Evolutionary conservation across 2,888 invertebrate genomes (phyloP).

Genomic region (Dasypogon diadema): DNA sequence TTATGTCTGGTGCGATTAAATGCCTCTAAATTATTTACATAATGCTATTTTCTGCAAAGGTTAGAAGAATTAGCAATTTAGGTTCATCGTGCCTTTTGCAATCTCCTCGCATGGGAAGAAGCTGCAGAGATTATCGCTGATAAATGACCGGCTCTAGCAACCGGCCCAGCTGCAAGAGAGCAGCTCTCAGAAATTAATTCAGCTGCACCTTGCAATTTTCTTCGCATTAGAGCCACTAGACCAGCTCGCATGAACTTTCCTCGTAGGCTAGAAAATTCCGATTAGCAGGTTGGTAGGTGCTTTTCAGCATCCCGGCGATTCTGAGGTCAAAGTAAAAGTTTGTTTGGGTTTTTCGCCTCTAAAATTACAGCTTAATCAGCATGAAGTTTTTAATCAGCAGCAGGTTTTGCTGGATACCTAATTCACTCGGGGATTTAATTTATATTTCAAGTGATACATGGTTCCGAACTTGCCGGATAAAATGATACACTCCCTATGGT

Average conservation of each 20-base stretch:
- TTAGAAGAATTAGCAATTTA: constrained; percentile 48
- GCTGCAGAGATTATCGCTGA: constrained; percentile 42
- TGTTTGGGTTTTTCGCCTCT: constrained; percentile 42
- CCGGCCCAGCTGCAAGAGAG: constrained; percentile 31
- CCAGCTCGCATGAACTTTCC: constrained; percentile 36
- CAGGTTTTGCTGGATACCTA: not conserved
- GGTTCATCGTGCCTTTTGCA: constrained; percentile 46
- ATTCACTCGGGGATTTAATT: not conserved
- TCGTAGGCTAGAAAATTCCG: constrained; percentile 42
- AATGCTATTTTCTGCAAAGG: constrained; percentile 37
- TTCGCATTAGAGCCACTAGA: constrained; percentile 40
- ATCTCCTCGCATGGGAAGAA: constrained; percentile 19
- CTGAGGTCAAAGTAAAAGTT: constrained; percentile 49
- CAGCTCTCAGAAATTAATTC: constrained; percentile 49
- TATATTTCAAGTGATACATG: not conserved
- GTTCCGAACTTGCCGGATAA: not conserved
- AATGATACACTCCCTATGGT: too few relatives aligned
- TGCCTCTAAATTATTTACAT: constrained; percentile 43
- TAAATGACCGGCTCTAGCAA: constrained; percentile 42
- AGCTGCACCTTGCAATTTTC: constrained; percentile 49
- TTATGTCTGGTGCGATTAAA: constrained; percentile 41
- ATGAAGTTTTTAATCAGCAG: constrained; percentile 33
- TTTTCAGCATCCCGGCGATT: not conserved
- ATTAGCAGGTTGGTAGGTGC: constrained; percentile 15
- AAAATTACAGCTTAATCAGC: constrained; percentile 45